Evolutionary conservation across 2,113 vertebrate genomes (phyloP), one percentile per base, ranked within the genome.

Genomic region (Baryphthengus martii): DNA sequence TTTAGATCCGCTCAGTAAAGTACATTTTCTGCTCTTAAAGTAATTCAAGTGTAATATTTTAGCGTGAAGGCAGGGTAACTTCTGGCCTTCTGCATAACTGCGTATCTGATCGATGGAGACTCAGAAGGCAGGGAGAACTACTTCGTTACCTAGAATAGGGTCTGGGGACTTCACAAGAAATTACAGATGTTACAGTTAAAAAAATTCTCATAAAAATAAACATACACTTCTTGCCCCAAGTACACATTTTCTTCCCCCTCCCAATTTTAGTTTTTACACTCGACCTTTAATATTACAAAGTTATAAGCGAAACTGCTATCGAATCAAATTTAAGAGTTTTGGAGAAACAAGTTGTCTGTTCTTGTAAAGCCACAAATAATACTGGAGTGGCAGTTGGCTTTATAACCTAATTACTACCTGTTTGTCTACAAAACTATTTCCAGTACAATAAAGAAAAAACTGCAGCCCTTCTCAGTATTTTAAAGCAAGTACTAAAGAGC

Each of bases 51-150:
- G 25, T 62, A 47, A 3, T 65, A 59, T 49, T 62, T 65, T 62
- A 67, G 19, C 2, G 1, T 25, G 44, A 78, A 62, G 39, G 14
- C 31, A 79, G 58, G 33, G n/a, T 37, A 37, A 72, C 19, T 83
- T 88, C 26, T 61, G 2, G 7, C 8, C 5, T 63, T 70, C 68
- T 59, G 55, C 12, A 3, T 62, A 55, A 26, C 19, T 26, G 13
- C 6, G 1, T 56, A 35, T 0, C 1, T 1, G 2, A 14, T 12
- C 23, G 42, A 21, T 10, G 50, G 37, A 70, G 49, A 45, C 25
- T 62, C 10, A 19, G 50, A 61, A 31, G 6, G 33, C 28, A 47
- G 40, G 6, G 14, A 83, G 75, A 70, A 61, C 17, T 53, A 13
- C 15, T 50, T 72, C 3, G 12, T 88, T 50, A 42, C 12, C 39